These are phyloP conservation scores for Tangara arthus DNA, from an alignment of 2,797 vertebrate species.

Conservation along the genomic window DNA sequence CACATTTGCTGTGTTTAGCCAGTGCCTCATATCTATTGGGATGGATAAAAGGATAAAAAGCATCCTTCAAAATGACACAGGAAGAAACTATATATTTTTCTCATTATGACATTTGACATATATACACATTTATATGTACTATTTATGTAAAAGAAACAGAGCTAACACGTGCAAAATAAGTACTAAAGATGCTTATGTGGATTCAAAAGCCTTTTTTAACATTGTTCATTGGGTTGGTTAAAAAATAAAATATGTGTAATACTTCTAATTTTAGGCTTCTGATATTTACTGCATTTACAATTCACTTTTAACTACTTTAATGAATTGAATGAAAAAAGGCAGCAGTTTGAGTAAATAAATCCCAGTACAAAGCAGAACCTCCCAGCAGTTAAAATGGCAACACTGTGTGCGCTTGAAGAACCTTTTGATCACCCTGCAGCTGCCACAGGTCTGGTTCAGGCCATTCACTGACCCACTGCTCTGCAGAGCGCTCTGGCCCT, in stretches of 20 bases:
- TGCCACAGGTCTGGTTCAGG: neutral
- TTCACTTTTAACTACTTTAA: neutral
- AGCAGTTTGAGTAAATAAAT: neutral
- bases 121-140: too few relatives aligned
- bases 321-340: neutral
- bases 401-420: fast-evolving
- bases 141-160: neutral
- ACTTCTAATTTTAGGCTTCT: neutral
- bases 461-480: neutral
- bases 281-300: neutral
- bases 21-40: neutral
- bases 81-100: neutral
- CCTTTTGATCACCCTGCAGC: neutral
- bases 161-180: neutral
- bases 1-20: neutral
- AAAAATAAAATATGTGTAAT: neutral
- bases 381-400: neutral
- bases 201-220: neutral
- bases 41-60: neutral
- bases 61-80: neutral
- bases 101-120: neutral
- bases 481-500: neutral
- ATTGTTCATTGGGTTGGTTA: neutral
- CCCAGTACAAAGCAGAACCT: neutral
- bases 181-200: neutral